A percentile compares a stretch with the other conserved stretches of the same genome.
Conservation (phyloP, 2,113 vertebrate genomes). For the Hassar affinis region DNA sequence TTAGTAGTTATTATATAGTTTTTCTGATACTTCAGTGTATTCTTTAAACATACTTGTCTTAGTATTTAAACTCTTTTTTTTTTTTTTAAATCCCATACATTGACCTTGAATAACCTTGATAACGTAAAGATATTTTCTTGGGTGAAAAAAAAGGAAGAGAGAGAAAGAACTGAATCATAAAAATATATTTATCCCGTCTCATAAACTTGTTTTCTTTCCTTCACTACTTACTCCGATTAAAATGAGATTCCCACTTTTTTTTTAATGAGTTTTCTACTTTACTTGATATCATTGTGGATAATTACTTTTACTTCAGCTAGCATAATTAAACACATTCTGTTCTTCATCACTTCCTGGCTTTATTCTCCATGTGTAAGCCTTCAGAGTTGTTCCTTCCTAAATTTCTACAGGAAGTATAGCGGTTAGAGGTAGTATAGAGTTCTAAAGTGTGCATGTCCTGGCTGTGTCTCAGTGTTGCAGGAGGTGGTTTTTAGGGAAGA, state of each 20-base stretch:
- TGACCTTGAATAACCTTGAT: neutral
- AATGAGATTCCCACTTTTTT: neutral
- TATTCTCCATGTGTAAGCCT: neutral
- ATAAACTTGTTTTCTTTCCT: neutral
- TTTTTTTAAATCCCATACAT: too few relatives aligned
- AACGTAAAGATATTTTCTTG: neutral
- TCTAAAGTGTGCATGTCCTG: slow-evolving; percentile 38
- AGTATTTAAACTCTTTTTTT: neutral
- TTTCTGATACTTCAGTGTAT: neutral
- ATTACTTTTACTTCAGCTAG: slow-evolving; percentile 8
- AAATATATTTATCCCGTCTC: slow-evolving; percentile 13
- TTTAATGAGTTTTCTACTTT: neutral
- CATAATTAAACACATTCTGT: slow-evolving; percentile 2
- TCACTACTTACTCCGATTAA: neutral
- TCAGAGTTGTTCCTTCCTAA: neutral
- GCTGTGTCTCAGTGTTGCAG: slow-evolving; percentile 75
- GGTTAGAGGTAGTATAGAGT: too few relatives aligned
- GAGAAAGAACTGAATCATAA: neutral
- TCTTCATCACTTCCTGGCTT: slow-evolving; percentile 4
- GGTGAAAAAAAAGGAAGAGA: neutral
- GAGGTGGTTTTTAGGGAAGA: slow-evolving; percentile 81
- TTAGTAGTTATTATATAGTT: too few relatives aligned
- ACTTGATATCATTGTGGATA: slow-evolving; percentile 6
- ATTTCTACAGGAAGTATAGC: neutral
- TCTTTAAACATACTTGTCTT: neutral